These are phyloP conservation scores for Thomomys bottae DNA, from an alignment of 2,113 vertebrate species.

Conservation along the genomic window DNA sequence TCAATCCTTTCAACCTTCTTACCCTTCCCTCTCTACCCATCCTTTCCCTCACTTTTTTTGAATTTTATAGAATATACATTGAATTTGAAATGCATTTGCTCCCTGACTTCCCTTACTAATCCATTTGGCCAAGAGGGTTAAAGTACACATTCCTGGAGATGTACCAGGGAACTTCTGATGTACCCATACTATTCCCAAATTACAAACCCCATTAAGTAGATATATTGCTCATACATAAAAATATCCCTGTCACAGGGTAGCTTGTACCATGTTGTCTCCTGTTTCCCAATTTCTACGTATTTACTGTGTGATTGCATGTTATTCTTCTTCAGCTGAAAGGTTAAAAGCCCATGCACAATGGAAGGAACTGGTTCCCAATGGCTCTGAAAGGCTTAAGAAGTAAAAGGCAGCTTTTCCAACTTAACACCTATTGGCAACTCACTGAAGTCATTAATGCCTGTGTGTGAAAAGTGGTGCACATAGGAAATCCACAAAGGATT, in stretches of 20 bases:
- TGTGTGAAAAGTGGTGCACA: not conserved
- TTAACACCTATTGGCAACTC: conserved; percentile 24
- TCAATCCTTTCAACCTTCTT: too few relatives aligned
- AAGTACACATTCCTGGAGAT: not conserved
- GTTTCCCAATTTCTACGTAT: not conserved
- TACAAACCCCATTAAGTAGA: not conserved
- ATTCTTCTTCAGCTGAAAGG: not conserved
- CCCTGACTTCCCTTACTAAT: not conserved
- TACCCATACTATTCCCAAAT: not conserved
- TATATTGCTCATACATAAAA: conserved; percentile 22
- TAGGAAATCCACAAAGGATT: not conserved
- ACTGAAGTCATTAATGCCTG: conserved; percentile 42
- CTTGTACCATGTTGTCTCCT: not conserved
- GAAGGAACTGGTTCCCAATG: conserved; percentile 11
- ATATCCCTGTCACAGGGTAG: not conserved
- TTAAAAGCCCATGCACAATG: not conserved
- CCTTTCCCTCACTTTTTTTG: too few relatives aligned
- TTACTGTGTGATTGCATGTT: not conserved
- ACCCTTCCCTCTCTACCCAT: too few relatives aligned
- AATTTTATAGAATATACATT: too few relatives aligned
- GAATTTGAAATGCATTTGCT: too few relatives aligned
- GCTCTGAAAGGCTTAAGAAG: not conserved
- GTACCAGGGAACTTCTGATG: not conserved
- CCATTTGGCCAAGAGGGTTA: not conserved
- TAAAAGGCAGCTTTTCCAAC: not conserved